These are phyloP conservation scores for Andricus curvator DNA, from an alignment of 2,888 invertebrate species.

Conservation along the genomic window DNA sequence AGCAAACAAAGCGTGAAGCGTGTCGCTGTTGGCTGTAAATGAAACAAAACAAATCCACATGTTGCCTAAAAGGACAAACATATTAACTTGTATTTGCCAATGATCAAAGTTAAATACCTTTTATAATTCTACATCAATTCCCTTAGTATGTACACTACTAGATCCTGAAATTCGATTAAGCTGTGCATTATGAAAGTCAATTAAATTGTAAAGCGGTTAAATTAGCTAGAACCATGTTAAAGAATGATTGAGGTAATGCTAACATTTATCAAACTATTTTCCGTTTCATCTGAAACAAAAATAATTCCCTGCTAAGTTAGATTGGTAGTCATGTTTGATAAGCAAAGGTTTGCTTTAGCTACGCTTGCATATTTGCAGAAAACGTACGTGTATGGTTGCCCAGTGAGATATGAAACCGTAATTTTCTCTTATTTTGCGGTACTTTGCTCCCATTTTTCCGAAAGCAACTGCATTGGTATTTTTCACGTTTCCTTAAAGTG, in stretches of 20 bases:
- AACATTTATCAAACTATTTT: background rate
- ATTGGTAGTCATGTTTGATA: background rate
- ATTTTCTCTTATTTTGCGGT: background rate
- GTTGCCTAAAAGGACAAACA: background rate
- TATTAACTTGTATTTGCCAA: background rate
- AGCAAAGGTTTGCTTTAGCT: background rate
- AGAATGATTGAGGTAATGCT: background rate
- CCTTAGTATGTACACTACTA: background rate
- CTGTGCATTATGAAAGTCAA: slow-evolving; percentile 1
- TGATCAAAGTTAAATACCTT: background rate
- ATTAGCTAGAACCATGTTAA: slow-evolving; percentile 6
- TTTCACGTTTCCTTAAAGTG: background rate
- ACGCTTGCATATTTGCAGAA: background rate
- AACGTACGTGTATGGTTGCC: background rate
- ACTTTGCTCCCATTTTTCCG: background rate
- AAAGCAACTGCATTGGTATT: background rate
- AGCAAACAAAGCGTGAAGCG: slow-evolving; percentile 7
- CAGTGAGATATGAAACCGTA: background rate
- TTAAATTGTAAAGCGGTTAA: slow-evolving; percentile 8
- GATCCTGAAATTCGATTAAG: slow-evolving; percentile 1
- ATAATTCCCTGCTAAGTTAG: background rate
- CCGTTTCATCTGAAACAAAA: background rate
- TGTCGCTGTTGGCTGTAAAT: slow-evolving; percentile 24
- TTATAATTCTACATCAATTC: background rate
- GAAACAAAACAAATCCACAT: background rate